A percentile compares a stretch with the other conserved stretches of the same genome.
Evolutionary conservation across 2,797 vertebrate genomes (phyloP).

Genomic region (Enteromius fasciolatus): DNA sequence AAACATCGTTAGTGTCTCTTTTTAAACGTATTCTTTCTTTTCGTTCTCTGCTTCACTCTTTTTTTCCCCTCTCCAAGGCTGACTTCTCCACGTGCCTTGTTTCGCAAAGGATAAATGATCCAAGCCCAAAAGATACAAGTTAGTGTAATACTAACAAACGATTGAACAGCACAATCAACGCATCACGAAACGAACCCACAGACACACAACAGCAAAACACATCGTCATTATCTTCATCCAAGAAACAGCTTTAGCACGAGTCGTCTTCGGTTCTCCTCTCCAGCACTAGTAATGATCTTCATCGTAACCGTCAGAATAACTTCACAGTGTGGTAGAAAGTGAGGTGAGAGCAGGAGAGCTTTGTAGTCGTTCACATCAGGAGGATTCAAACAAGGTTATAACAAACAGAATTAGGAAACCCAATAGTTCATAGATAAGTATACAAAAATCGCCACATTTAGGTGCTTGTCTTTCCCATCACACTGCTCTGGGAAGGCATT

Average conservation of each 20-base stretch:
- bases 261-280: slow-evolving; percentile 38
- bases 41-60: slow-evolving; percentile 58
- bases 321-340: slow-evolving; percentile 82
- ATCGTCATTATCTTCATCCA: slow-evolving; percentile 64
- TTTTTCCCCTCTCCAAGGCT: slow-evolving; percentile 62
- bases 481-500: slow-evolving; percentile 69
- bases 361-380: slow-evolving; percentile 64
- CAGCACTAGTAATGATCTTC: slow-evolving; percentile 61
- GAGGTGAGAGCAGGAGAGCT: slow-evolving; percentile 55
- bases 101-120: slow-evolving; percentile 68
- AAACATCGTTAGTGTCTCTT: slow-evolving; percentile 70
- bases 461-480: slow-evolving; percentile 67
- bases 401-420: slow-evolving; percentile 76
- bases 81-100: slow-evolving; percentile 51
- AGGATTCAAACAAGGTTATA: slow-evolving; percentile 70
- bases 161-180: slow-evolving; percentile 81
- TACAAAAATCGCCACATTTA: slow-evolving; percentile 71
- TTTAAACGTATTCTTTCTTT: slow-evolving; percentile 61
- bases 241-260: slow-evolving; percentile 63
- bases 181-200: slow-evolving; percentile 82
- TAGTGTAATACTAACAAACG: slow-evolving; percentile 75
- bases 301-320: slow-evolving; percentile 72
- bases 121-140: slow-evolving; percentile 71
- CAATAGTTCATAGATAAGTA: slow-evolving; percentile 66
- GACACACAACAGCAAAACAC: slow-evolving; percentile 83